phyloP scores from a whole-genome alignment of 2,113 vertebrate species.

The Sitta europaea region DNA sequence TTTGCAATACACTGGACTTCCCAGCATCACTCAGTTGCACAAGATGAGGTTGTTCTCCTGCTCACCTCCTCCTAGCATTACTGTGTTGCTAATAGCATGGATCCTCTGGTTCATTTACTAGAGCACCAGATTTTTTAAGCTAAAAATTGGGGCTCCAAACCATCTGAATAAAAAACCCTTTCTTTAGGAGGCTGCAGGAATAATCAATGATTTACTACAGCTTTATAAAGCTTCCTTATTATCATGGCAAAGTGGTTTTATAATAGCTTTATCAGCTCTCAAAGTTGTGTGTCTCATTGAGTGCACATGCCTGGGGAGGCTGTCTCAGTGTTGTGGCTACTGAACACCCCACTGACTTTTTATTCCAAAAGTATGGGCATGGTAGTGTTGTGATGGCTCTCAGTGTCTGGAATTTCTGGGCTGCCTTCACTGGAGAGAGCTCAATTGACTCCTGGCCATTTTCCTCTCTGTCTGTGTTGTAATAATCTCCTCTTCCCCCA shows the following conservation, averaged over 20 bases:
- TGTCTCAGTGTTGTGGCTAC: neutral
- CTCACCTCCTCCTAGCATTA: neutral
- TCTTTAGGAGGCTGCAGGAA: neutral
- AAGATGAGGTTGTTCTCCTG: neutral
- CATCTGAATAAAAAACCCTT: neutral
- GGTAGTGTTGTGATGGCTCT: neutral
- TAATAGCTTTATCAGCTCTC: neutral
- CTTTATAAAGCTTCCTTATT: neutral
- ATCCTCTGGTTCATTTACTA: neutral
- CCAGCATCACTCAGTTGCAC: neutral
- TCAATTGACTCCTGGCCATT: neutral
- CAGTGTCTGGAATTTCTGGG: neutral
- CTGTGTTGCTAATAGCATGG: neutral
- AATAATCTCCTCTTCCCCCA: neutral
- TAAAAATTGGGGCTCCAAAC: neutral
- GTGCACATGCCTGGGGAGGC: rapidly evolving
- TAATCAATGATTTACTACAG: neutral
- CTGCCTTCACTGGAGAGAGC: neutral
- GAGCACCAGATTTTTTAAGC: neutral
- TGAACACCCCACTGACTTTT: neutral
- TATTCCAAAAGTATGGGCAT: neutral
- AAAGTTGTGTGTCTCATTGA: neutral
- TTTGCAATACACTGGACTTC: neutral
- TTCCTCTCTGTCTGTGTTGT: neutral
- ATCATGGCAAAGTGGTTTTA: neutral